These are phyloP conservation scores for Slavum lentiscoides DNA, from an alignment of 2,888 invertebrate genomes.

Conservation along the genomic window DNA sequence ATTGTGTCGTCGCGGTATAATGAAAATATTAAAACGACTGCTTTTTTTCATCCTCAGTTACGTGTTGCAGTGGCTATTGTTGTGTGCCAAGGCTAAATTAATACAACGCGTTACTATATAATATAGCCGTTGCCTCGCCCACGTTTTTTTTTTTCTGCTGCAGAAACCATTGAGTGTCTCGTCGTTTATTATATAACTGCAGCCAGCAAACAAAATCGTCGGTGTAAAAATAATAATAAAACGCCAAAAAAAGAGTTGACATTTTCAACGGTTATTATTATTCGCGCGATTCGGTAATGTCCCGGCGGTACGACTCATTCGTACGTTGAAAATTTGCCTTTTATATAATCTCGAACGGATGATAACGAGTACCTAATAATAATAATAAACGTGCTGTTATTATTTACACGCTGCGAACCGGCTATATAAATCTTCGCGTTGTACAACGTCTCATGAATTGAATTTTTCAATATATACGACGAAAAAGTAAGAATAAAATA, in stretches of 20 bases:
- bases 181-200: background rate
- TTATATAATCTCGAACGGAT: too few species aligned
- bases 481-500: background rate
- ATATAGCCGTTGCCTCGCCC: conserved; percentile 20
- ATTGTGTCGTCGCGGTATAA: background rate
- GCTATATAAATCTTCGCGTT: too few species aligned
- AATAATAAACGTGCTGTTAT: too few species aligned
- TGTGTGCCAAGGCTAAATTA: conserved; percentile 37
- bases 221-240: background rate
- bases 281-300: too few species aligned
- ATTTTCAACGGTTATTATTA: too few species aligned
- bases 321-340: too few species aligned
- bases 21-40: conserved; percentile 45
- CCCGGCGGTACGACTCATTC: too few species aligned
- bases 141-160: conserved; percentile 14
- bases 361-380: too few species aligned
- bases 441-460: too few species aligned
- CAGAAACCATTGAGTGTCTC: conserved; percentile 9
- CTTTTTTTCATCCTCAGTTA: conserved; percentile 5
- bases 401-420: too few species aligned
- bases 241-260: too few species aligned
- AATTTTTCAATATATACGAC: too few species aligned
- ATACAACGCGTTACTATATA: conserved; percentile 11
- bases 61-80: conserved; percentile 24
- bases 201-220: background rate